Conservation (phyloP, 2,797 vertebrate species). For the Gambelia wislizenii region DNA sequence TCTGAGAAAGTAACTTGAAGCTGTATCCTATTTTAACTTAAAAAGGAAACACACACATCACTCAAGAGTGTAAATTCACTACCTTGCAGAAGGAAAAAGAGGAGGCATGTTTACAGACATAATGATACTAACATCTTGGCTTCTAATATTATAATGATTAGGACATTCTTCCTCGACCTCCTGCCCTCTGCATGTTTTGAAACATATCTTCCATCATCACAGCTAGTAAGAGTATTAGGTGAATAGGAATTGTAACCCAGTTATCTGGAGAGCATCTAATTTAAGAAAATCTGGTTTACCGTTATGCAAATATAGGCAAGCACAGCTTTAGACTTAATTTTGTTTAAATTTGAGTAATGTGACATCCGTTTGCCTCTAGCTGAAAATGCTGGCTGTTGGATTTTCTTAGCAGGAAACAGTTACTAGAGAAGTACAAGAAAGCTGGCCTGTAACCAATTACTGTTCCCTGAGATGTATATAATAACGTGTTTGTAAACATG, state of each 20-base stretch:
- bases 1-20: constrained; percentile 40
- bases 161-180: not conserved
- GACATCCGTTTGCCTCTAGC: not conserved
- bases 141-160: constrained; percentile 1
- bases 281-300: not conserved
- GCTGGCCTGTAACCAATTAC: not conserved
- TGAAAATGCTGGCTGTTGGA: not conserved
- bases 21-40: not conserved
- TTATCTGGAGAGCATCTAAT: not conserved
- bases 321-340: not conserved
- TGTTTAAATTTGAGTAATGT: not conserved
- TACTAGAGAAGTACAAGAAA: not conserved
- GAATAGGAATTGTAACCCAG: not conserved
- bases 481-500: not conserved
- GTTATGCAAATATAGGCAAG: not conserved
- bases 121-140: not conserved
- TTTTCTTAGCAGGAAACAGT: not conserved
- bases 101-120: not conserved
- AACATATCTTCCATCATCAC: not conserved
- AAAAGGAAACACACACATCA: not conserved
- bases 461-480: not conserved
- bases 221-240: not conserved
- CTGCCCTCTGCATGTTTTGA: too few relatives aligned
- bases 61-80: constrained; percentile 10
- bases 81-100: not conserved